Percentiles rank a stretch among this genome's conserved stretches.
Evolutionary conservation across 2,888 invertebrate genomes (phyloP).

Genomic region (Shargacucullia verbasci): DNA sequence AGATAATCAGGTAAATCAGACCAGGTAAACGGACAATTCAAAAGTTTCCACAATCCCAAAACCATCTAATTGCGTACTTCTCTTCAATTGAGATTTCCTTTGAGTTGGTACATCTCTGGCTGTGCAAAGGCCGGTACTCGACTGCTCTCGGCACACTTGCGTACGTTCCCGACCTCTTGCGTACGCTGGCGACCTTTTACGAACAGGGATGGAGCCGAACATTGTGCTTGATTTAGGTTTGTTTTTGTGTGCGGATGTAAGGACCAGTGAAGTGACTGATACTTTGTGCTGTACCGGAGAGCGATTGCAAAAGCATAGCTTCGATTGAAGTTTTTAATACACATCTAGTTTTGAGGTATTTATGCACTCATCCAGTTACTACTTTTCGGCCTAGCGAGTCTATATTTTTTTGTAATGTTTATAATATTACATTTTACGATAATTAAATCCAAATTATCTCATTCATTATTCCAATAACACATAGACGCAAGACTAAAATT

Average conservation of each 20-base stretch:
- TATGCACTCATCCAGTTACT: no score
- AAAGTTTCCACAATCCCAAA: conserved; percentile 31
- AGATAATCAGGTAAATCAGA: no score
- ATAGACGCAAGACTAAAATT: no score
- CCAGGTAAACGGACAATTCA: conserved; percentile 10
- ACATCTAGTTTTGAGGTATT: no score
- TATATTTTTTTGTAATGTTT: no score
- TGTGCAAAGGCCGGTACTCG: conserved; percentile 37
- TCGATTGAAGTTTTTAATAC: no score
- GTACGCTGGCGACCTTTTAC: conserved; percentile 2
- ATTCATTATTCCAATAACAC: no score
- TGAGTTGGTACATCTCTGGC: conserved; percentile 32
- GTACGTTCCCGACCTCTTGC: conserved; percentile 15
- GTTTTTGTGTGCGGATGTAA: conserved; percentile 13
- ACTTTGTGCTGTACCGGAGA: conserved; percentile 5
- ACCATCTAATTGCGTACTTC: conserved; percentile 45
- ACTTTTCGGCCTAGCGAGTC: no score
- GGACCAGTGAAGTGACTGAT: conserved; percentile 6
- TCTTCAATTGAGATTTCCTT: conserved; percentile 45
- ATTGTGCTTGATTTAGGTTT: conserved; percentile 5
- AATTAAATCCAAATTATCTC: no score
- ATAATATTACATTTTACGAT: no score
- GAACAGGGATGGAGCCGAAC: conserved; percentile 7
- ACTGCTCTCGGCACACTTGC: conserved; percentile 30
- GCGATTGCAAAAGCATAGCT: neutral